A percentile compares a stretch with the other conserved stretches of the same genome.
phyloP scores from a whole-genome alignment of 2,888 invertebrate species.

The Melikaiella ostensackeni region DNA sequence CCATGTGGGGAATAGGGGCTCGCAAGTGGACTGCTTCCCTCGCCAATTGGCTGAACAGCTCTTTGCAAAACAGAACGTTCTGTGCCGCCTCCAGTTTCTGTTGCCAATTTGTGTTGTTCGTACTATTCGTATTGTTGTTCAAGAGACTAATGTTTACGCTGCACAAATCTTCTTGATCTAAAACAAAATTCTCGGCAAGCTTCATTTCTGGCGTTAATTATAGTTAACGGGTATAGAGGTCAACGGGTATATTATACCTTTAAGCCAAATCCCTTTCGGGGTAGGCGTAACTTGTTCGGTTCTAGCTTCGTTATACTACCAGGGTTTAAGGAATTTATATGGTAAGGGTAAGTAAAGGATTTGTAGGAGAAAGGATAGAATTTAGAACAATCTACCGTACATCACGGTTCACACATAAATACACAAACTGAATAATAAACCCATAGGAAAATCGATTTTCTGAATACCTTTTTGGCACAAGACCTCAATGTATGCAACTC shows the following conservation, averaged over 20 bases:
- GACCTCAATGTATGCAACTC: slow-evolving; percentile 97
- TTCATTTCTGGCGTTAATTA: background rate
- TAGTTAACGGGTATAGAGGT: no score
- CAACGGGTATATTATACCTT: no score
- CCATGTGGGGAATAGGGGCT: slow-evolving; percentile 96
- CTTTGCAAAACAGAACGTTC: slow-evolving; percentile 98
- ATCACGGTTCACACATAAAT: background rate
- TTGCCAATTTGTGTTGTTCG: slow-evolving; percentile 93
- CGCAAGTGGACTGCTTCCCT: slow-evolving; percentile 96
- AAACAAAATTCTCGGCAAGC: slow-evolving; percentile 49
- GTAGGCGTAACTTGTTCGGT: no score
- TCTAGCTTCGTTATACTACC: no score
- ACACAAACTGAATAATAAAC: no score
- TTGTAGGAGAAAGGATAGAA: no score
- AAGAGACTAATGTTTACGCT: slow-evolving; percentile 89
- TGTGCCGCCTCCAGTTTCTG: slow-evolving; percentile 98
- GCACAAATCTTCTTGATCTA: slow-evolving; percentile 94
- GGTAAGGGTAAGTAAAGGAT: background rate
- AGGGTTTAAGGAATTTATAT: background rate
- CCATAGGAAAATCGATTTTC: no score
- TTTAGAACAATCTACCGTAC: background rate
- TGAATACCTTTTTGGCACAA: slow-evolving; percentile 92
- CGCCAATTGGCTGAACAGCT: slow-evolving; percentile 94
- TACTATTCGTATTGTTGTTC: slow-evolving; percentile 85
- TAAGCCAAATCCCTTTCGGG: no score